Percentiles rank a stretch among this genome's conserved stretches.
Evolutionary conservation across 2,113 vertebrate species (phyloP).

Genomic region (Corythaeola cristata): DNA sequence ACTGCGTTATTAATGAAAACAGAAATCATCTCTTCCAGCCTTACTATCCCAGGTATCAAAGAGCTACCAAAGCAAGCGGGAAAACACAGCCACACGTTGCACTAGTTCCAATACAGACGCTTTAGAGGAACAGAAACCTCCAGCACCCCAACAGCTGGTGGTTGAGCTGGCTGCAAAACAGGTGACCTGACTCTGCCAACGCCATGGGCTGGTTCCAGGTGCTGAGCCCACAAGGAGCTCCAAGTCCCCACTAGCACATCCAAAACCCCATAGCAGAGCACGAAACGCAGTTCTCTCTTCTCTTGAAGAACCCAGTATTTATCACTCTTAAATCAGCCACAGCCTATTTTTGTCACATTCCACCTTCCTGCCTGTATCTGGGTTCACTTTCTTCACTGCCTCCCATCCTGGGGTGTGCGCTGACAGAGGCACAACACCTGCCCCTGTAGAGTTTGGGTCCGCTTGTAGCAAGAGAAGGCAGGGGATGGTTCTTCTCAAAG

Average conservation of each 20-base stretch:
- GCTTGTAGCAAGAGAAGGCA: background rate
- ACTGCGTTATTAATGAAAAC: background rate
- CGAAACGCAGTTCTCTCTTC: background rate
- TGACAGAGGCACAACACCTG: background rate
- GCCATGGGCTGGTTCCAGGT: conserved; percentile 22
- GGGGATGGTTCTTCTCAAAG: background rate
- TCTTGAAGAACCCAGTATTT: background rate
- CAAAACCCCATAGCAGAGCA: background rate
- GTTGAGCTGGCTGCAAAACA: conserved; percentile 32
- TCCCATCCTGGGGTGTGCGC: background rate
- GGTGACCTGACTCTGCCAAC: conserved; percentile 19
- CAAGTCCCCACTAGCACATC: background rate
- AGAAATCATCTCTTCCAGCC: background rate
- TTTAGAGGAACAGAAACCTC: conserved; percentile 37
- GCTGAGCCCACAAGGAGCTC: background rate
- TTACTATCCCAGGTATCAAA: conserved; percentile 9
- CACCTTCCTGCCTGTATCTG: background rate
- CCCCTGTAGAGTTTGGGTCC: background rate
- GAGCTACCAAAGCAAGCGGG: conserved; percentile 9
- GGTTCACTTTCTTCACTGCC: background rate
- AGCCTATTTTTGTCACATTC: background rate
- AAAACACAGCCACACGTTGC: background rate
- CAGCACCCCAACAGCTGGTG: conserved; percentile 1
- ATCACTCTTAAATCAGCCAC: background rate
- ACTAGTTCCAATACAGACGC: background rate